phyloP scores from a whole-genome alignment of 2,797 vertebrate species.

The Sebastes melanostomus region DNA sequence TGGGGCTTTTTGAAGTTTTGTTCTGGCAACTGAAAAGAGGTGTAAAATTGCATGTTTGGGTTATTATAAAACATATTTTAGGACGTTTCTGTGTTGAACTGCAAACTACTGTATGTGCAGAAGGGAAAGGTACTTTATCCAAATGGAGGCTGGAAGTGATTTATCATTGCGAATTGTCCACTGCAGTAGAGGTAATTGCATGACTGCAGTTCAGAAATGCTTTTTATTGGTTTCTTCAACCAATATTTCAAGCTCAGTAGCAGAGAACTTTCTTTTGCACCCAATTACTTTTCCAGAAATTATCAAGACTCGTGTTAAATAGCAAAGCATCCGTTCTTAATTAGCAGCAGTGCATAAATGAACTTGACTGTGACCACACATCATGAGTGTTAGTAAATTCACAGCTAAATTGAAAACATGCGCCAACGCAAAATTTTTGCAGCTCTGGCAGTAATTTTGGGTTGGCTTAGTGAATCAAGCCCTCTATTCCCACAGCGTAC shows the following conservation, averaged over 20 bases:
- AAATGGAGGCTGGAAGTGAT: slow-evolving; percentile 14
- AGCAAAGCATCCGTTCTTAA: slow-evolving; percentile 12
- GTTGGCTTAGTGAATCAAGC: slow-evolving; percentile 22
- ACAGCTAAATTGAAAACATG: slow-evolving; percentile 18
- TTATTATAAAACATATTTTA: not conserved
- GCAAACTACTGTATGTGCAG: not conserved
- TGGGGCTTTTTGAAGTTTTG: not conserved
- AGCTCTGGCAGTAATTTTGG: slow-evolving; percentile 16
- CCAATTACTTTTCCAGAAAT: slow-evolving; percentile 15
- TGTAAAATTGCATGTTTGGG: not conserved
- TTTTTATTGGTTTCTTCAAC: slow-evolving; percentile 26
- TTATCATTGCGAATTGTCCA: slow-evolving; percentile 10
- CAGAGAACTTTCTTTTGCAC: slow-evolving; percentile 4
- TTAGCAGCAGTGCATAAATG: slow-evolving; percentile 3
- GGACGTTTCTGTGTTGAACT: not conserved
- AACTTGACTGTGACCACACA: slow-evolving; percentile 7
- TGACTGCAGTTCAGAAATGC: slow-evolving; percentile 5
- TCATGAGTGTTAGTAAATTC: slow-evolving; percentile 17
- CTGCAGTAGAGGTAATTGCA: not conserved
- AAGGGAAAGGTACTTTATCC: not conserved
- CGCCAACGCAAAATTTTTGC: not conserved
- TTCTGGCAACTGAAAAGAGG: not conserved
- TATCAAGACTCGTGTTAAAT: not conserved
- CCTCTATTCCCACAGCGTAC: not conserved
- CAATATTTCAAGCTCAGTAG: slow-evolving; percentile 11